Evolutionary conservation across 2,797 vertebrate species (phyloP).

Genomic region (Psittacula derbiana): DNA sequence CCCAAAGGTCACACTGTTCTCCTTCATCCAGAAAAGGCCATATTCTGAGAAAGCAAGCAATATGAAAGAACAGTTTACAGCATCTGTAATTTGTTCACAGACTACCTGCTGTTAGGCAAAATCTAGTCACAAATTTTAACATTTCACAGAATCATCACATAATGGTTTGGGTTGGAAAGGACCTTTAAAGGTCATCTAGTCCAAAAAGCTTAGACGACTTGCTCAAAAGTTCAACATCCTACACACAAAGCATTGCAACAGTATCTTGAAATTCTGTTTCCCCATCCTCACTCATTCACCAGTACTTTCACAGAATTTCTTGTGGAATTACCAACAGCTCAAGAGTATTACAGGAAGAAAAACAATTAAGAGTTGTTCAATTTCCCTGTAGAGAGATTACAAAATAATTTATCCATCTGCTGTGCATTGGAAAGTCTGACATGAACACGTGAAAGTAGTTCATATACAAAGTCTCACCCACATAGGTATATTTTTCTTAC

Average conservation of each 20-base stretch:
- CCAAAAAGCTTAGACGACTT: background rate
- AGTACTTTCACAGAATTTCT: background rate
- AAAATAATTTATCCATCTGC: background rate
- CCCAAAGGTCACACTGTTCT: background rate
- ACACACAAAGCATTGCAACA: background rate
- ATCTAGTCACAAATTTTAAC: background rate
- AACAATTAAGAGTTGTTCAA: background rate
- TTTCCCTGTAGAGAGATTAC: background rate
- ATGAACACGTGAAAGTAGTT: background rate
- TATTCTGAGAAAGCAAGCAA: background rate
- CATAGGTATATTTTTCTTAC: background rate
- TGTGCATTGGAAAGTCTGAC: background rate
- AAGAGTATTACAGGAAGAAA: background rate
- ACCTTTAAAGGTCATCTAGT: background rate
- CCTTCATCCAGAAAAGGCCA: background rate
- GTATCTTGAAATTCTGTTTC: background rate
- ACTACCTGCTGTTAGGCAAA: background rate
- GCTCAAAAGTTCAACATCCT: background rate
- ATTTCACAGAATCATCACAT: background rate
- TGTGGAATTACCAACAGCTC: background rate
- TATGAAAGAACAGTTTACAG: background rate
- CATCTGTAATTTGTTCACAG: background rate
- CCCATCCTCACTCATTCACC: background rate
- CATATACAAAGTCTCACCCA: background rate
- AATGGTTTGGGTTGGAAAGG: background rate